Evolutionary conservation across 2,113 vertebrate genomes (phyloP).

Genomic region (Lontra canadensis): DNA sequence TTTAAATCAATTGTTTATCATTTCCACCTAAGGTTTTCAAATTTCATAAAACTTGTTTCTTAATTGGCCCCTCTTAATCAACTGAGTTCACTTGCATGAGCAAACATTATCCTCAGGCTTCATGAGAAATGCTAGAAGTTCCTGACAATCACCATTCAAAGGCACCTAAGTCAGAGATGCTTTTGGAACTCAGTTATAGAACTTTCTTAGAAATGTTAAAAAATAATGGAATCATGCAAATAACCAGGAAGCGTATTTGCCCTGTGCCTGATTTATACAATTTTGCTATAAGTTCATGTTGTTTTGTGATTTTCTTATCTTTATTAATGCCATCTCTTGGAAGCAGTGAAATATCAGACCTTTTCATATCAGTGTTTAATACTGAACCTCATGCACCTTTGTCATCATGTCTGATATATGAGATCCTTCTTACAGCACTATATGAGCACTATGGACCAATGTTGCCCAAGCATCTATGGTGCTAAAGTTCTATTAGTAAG

Average conservation of each 20-base stretch:
- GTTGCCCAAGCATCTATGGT: slow-evolving; percentile 33
- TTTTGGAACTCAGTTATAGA: neutral
- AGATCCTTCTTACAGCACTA: slow-evolving; percentile 29
- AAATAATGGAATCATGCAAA: neutral
- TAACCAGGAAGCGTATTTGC: neutral
- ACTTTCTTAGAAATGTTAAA: neutral
- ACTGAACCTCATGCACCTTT: neutral
- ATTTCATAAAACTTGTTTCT: slow-evolving; percentile 70
- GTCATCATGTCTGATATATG: neutral
- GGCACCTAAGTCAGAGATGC: neutral
- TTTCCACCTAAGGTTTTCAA: slow-evolving; percentile 31
- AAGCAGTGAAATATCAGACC: neutral
- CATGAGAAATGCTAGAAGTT: neutral
- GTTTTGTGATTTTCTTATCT: slow-evolving; percentile 33
- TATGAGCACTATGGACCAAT: slow-evolving; percentile 53
- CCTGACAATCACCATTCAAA: neutral
- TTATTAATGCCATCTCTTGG: slow-evolving; percentile 18
- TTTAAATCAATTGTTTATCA: slow-evolving; percentile 19
- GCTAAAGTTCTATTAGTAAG: neutral
- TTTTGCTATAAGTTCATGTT: slow-evolving; percentile 32
- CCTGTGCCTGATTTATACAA: neutral
- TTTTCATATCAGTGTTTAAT: slow-evolving; percentile 24
- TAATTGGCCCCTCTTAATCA: slow-evolving; percentile 65
- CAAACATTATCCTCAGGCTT: slow-evolving; percentile 22
- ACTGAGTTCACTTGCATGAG: slow-evolving; percentile 17